Base-by-base conservation (phyloP, 1,140 invertebrate genomes). In the Zaprionus capensis region DNA sequence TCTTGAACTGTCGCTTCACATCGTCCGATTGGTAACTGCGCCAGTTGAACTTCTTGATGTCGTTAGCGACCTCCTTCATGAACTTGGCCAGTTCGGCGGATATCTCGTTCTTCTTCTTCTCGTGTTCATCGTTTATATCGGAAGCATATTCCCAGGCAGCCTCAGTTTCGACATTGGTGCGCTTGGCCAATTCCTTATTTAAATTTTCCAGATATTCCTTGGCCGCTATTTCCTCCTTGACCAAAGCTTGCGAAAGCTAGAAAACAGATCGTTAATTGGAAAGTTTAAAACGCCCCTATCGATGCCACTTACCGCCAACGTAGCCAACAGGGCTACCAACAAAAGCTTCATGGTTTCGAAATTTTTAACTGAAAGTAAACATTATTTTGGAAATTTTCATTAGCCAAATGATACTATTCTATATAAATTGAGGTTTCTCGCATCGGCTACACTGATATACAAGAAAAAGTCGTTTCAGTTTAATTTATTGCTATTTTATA, bases 81-180 rank as follows among this genome's bases (percentile, higher is more conserved):
- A 91, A 91, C 71, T 78, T 86, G 26, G 93, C 93, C 59, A 83
- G 55, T 22, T 93, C 84, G 0, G 81, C 83, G 3, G 93, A 92
- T 1, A 92, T 75, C 59, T 93, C 92, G 17, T 94, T 85, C 91
- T 95, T 94, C 46, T 92, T 93, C 36, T 94, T 94, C 11, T 96
- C 94, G 91, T 96, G 97, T 44, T 94, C 94, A 64, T 95, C 94
- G 1, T 96, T 97, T 15, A 97, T 94, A 85, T 97, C 96, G 0
- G 96, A 96, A 1, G 94, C 94, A 78, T 96, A 97, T 7, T 93
- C 94, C 96, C 96, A 97, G 36, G 95, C 93, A 0, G 94, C 95
- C 1, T 94, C 79, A 1, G 93, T 93, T 1, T 93, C 92, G 12
- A 93, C 92, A 81, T 96, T 95, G 65, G 93, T 94, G 91, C 95